These are phyloP conservation scores for Heliocidaris tuberculata DNA, from an alignment of 35 echinoderm and acorn worm species.

Conservation along the genomic window DNA sequence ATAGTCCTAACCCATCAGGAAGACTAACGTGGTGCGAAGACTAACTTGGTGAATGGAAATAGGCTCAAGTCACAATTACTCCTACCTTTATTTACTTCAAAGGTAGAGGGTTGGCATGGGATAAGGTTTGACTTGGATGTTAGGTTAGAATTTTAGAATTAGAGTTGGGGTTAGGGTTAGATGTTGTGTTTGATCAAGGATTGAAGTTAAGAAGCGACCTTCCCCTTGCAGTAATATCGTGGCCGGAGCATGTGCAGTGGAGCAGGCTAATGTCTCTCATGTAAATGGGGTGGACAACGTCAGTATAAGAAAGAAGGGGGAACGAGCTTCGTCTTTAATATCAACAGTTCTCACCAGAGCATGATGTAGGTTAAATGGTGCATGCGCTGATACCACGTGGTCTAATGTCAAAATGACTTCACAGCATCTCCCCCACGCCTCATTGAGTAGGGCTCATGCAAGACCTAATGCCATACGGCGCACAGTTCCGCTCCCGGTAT, in stretches of 20 bases:
- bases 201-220: not conserved
- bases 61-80: too few relatives aligned
- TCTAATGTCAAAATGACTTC: slow-evolving; percentile 17
- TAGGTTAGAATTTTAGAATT: too few relatives aligned
- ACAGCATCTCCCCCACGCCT: not conserved
- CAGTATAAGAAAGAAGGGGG: not conserved
- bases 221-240: not conserved
- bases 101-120: too few relatives aligned
- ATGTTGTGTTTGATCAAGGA: not conserved
- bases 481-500: not conserved
- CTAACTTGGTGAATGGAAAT: too few relatives aligned
- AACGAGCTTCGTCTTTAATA: not conserved
- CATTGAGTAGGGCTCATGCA: not conserved
- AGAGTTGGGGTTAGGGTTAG: too few relatives aligned
- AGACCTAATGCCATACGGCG: not conserved
- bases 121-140: too few relatives aligned
- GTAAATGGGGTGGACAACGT: not conserved
- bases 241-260: not conserved
- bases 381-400: not conserved
- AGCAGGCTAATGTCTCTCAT: not conserved
- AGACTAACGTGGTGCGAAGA: too few relatives aligned
- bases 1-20: too few relatives aligned
- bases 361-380: not conserved
- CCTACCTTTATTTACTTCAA: too few relatives aligned
- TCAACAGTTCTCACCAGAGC: not conserved